Evolutionary conservation across 2,113 vertebrate genomes (phyloP).

Genomic region (Seriola rivoliana): DNA sequence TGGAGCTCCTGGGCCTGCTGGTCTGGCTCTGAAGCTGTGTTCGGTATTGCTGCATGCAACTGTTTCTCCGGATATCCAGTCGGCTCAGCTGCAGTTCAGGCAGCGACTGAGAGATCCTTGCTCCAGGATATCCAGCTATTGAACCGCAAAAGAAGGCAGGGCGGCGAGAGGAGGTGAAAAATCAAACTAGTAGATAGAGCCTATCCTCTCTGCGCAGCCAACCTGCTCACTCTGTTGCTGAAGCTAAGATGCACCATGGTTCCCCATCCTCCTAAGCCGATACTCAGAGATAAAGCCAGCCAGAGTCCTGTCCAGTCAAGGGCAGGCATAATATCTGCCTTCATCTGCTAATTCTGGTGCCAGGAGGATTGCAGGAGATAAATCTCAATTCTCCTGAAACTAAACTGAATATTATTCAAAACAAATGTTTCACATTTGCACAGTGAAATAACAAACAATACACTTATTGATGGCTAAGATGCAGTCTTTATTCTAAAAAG

Average conservation of each 20-base stretch:
- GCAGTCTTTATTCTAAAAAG: conserved; percentile 9
- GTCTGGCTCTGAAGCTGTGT: conserved; percentile 72
- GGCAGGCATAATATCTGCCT: conserved; percentile 26
- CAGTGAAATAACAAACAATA: conserved; percentile 35
- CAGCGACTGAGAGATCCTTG: conserved; percentile 91
- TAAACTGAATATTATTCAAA: background rate
- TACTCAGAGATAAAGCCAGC: conserved; percentile 33
- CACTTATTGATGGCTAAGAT: background rate
- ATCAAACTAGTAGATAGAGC: conserved; percentile 89
- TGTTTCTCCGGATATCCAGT: conserved; percentile 85
- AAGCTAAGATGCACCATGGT: conserved; percentile 50
- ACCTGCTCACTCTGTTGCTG: conserved; percentile 62
- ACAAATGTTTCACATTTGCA: conserved; percentile 17
- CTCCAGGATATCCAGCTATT: conserved; percentile 93
- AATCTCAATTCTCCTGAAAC: background rate
- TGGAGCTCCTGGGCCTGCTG: conserved; percentile 78
- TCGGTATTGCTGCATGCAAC: conserved; percentile 76
- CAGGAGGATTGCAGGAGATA: background rate
- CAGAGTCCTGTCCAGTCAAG: conserved; percentile 13
- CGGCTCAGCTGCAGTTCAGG: conserved; percentile 87
- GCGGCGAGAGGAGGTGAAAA: conserved; percentile 90
- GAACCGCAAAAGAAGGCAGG: conserved; percentile 87
- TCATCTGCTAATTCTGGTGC: conserved; percentile 19
- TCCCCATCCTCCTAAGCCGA: conserved; percentile 32
- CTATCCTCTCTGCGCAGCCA: conserved; percentile 67